These are phyloP conservation scores for Melanargia galathea DNA, from an alignment of 2,888 invertebrate species.

Conservation along the genomic window DNA sequence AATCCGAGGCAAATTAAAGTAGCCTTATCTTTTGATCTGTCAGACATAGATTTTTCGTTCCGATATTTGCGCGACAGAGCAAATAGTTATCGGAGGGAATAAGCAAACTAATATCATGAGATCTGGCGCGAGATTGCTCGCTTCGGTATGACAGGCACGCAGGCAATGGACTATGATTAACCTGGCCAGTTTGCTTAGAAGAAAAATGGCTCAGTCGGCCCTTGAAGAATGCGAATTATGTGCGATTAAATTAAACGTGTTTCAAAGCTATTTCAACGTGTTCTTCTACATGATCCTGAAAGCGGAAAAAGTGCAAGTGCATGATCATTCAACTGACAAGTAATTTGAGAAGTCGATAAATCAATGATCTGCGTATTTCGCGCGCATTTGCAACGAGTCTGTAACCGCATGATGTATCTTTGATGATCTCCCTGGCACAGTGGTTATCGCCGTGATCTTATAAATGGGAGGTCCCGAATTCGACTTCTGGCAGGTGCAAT, in stretches of 20 bases:
- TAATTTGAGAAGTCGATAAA: too few relatives aligned
- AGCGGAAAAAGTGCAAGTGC: too few relatives aligned
- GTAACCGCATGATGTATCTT: too few relatives aligned
- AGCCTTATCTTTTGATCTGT: slow-evolving; percentile 9
- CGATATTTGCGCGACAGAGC: slow-evolving; percentile 30
- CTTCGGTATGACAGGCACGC: slow-evolving; percentile 38
- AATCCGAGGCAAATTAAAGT: slow-evolving; percentile 1
- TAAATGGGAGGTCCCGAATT: too few relatives aligned
- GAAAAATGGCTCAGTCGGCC: slow-evolving; percentile 37
- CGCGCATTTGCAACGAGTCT: too few relatives aligned
- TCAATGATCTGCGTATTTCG: too few relatives aligned
- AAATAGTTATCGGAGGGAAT: slow-evolving; percentile 31
- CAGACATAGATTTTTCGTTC: slow-evolving; percentile 21
- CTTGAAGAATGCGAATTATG: slow-evolving; percentile 35
- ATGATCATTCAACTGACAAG: too few relatives aligned
- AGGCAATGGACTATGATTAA: slow-evolving; percentile 40
- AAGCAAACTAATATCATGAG: slow-evolving; percentile 36
- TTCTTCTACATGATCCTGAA: neutral
- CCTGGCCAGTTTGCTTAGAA: slow-evolving; percentile 35
- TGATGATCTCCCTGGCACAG: too few relatives aligned
- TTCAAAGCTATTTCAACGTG: neutral
- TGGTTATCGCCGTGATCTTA: too few relatives aligned
- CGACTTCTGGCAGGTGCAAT: too few relatives aligned
- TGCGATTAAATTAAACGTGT: slow-evolving; percentile 32
- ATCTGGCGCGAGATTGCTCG: slow-evolving; percentile 37